These are phyloP conservation scores for Eulacestoma nigropectus DNA, from an alignment of 2,113 vertebrate genomes.

Conservation along the genomic window DNA sequence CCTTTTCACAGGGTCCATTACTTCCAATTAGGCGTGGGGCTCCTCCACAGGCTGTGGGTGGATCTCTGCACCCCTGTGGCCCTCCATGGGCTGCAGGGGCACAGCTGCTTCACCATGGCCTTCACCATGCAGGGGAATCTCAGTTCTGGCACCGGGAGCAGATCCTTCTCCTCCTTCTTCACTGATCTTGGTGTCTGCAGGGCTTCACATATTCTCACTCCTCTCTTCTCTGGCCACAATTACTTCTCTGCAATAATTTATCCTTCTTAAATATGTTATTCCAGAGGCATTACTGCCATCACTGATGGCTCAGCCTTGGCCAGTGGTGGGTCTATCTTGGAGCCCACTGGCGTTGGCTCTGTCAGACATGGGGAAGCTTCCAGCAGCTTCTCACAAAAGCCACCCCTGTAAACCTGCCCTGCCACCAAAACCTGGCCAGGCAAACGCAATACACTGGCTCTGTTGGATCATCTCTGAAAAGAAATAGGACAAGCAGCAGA, in stretches of 20 bases:
- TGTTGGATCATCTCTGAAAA: neutral
- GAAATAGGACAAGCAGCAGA: neutral
- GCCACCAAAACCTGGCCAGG: neutral
- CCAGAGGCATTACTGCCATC: neutral
- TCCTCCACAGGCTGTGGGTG: accelerated
- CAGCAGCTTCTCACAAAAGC: neutral
- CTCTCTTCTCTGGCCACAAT: neutral
- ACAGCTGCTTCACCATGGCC: neutral
- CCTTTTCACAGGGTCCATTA: neutral
- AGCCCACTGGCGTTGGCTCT: neutral
- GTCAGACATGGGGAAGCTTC: neutral
- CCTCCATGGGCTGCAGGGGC: neutral
- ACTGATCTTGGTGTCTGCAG: neutral
- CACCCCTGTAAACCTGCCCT: neutral
- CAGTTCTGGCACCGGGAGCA: neutral
- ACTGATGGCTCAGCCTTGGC: neutral
- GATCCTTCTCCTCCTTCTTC: neutral
- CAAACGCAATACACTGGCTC: neutral
- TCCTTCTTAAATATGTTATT: neutral
- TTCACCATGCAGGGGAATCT: neutral
- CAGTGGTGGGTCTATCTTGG: neutral
- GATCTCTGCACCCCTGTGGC: neutral
- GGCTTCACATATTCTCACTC: neutral
- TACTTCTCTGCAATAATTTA: neutral
- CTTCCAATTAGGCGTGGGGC: neutral